Percentiles rank a stretch among this genome's conserved stretches.
Evolutionary conservation across 92 coral and sea anemone genomes (phyloP).

Genomic region (Ricordea florida): DNA sequence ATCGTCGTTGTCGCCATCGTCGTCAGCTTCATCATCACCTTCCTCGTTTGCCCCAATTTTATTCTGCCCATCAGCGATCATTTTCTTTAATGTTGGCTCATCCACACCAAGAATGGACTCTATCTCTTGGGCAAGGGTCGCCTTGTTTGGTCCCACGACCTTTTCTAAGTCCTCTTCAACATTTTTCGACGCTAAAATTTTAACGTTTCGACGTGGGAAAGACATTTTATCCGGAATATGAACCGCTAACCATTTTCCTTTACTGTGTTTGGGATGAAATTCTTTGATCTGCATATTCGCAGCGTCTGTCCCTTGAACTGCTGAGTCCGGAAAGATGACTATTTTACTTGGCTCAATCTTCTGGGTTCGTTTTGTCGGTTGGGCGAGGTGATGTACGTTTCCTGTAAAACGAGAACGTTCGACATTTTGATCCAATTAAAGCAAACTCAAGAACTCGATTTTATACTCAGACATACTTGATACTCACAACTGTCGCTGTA

Average conservation of each 20-base stretch:
- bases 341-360: constrained; percentile 86
- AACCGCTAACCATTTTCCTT: constrained; percentile 93
- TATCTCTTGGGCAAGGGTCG: constrained; percentile 79
- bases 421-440: too few relatives aligned
- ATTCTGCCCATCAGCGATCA: constrained; percentile 61
- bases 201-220: constrained; percentile 47
- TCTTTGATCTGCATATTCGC: constrained; percentile 90
- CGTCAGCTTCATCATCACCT: constrained; percentile 23
- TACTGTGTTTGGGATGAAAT: constrained; percentile 65
- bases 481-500: too few relatives aligned
- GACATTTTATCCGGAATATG: constrained; percentile 93
- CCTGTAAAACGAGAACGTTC: not conserved
- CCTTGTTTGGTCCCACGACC: constrained; percentile 86
- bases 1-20: constrained; percentile 14
- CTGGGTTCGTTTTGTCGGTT: constrained; percentile 13
- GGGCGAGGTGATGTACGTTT: not conserved
- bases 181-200: constrained; percentile 70
- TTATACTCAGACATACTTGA: too few relatives aligned
- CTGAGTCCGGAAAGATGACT: constrained; percentile 84
- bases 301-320: constrained; percentile 82
- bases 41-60: constrained; percentile 3
- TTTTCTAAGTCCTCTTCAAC: constrained; percentile 74
- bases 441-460: too few relatives aligned
- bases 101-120: constrained; percentile 80
- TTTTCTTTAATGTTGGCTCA: constrained; percentile 56